Conservation (phyloP, 2,797 vertebrate species). For the Halcyon badia region DNA sequence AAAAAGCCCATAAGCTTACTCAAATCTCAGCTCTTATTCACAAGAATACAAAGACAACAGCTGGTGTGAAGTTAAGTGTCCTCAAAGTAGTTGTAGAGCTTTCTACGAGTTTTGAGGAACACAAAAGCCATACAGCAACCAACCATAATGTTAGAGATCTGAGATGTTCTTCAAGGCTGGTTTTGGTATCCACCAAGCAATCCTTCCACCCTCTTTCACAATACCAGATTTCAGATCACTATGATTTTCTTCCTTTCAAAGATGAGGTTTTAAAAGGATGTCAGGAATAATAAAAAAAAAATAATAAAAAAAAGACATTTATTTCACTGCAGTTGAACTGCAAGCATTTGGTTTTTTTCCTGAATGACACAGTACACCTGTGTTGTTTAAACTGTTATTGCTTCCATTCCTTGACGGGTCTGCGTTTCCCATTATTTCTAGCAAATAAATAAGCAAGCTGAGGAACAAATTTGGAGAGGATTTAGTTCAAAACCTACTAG, state of each 20-base stretch:
- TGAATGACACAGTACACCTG: not conserved
- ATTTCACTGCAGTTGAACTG: not conserved
- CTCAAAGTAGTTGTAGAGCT: not conserved
- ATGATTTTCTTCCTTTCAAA: not conserved
- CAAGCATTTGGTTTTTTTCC: not conserved
- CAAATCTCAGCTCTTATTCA: not conserved
- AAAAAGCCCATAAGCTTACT: not conserved
- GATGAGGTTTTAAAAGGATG: not conserved
- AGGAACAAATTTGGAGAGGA: not conserved
- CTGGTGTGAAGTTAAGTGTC: not conserved
- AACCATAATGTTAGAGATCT: accelerated
- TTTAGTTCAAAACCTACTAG: not conserved
- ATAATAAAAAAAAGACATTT: accelerated
- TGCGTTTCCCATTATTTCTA: not conserved
- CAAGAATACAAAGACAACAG: not conserved
- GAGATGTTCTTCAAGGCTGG: not conserved
- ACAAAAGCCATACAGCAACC: accelerated
- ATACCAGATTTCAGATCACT: not conserved
- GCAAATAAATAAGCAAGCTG: not conserved
- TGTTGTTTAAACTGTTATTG: not conserved
- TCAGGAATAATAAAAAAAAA: not conserved
- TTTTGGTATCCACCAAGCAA: not conserved
- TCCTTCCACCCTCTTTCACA: not conserved
- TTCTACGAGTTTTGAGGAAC: not conserved
- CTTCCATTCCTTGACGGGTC: not conserved